A percentile compares a stretch with the other conserved stretches of the same genome.
These are phyloP conservation scores for Holacanthus passer DNA, from an alignment of 2,113 vertebrate species.

Conservation along the genomic window DNA sequence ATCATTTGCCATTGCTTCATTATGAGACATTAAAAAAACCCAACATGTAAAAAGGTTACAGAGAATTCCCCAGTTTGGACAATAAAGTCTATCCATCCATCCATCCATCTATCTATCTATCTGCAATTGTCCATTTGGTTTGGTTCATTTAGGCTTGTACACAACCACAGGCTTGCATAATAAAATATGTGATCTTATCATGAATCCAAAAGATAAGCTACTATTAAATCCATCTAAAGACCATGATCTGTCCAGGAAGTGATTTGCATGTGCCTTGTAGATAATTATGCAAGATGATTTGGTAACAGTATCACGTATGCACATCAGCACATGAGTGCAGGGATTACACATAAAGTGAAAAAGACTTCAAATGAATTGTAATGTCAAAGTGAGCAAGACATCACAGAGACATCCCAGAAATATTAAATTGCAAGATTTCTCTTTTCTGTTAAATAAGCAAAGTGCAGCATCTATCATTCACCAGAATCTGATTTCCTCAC, in stretches of 20 bases:
- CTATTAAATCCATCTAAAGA: background rate
- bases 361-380: background rate
- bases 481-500: background rate
- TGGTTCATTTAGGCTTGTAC: background rate
- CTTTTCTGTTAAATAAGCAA: constrained; percentile 2
- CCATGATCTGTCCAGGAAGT: background rate
- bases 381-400: background rate
- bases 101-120: too few relatives aligned
- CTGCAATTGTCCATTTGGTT: too few relatives aligned
- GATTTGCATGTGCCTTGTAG: background rate
- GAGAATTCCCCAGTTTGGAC: too few relatives aligned
- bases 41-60: background rate
- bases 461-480: background rate
- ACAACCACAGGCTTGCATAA: background rate
- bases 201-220: background rate
- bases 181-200: background rate
- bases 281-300: background rate
- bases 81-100: too few relatives aligned
- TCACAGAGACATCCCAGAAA: background rate
- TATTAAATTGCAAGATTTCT: background rate
- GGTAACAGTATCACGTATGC: background rate
- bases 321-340: background rate
- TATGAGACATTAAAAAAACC: background rate
- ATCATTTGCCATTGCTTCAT: background rate
- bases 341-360: background rate